Percentiles rank a stretch among this genome's conserved stretches.
phyloP scores from a whole-genome alignment of 1,140 invertebrate genomes.

The Drosophila teissieri region DNA sequence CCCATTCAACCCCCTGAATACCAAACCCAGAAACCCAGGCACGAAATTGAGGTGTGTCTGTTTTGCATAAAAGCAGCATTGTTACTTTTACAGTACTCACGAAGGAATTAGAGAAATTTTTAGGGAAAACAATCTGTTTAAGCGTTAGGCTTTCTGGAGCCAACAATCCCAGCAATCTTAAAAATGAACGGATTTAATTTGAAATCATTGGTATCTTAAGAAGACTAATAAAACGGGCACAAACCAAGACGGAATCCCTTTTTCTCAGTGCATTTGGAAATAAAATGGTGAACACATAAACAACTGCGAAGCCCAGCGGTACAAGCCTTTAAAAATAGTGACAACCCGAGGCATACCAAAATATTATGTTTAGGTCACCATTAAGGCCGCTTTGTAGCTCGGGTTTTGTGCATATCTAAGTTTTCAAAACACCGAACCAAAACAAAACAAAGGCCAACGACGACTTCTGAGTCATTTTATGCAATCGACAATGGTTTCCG shows the following conservation, averaged over 20 bases:
- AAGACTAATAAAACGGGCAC: too few species aligned
- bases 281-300: constrained; percentile 38
- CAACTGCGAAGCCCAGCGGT: constrained; percentile 46
- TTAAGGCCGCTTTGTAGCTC: background rate
- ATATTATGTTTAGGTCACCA: constrained; percentile 65
- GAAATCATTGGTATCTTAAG: background rate
- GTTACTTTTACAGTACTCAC: constrained; percentile 22
- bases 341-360: constrained; percentile 66
- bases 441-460: constrained; percentile 42
- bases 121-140: too few species aligned
- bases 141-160: too few species aligned
- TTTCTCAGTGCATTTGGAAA: constrained; percentile 4
- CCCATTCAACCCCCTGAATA: constrained; percentile 10
- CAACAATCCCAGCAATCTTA: too few species aligned
- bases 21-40: constrained; percentile 10
- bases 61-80: constrained; percentile 53
- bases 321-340: constrained; percentile 72
- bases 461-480: constrained; percentile 78
- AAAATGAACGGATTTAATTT: background rate
- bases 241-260: background rate
- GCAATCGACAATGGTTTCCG: constrained; percentile 60
- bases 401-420: constrained; percentile 15
- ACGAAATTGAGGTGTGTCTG: constrained; percentile 49
- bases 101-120: background rate
- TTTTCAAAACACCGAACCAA: constrained; percentile 38